Base-by-base conservation (phyloP, 2,888 invertebrate genomes). In the Apamea monoglypha region DNA sequence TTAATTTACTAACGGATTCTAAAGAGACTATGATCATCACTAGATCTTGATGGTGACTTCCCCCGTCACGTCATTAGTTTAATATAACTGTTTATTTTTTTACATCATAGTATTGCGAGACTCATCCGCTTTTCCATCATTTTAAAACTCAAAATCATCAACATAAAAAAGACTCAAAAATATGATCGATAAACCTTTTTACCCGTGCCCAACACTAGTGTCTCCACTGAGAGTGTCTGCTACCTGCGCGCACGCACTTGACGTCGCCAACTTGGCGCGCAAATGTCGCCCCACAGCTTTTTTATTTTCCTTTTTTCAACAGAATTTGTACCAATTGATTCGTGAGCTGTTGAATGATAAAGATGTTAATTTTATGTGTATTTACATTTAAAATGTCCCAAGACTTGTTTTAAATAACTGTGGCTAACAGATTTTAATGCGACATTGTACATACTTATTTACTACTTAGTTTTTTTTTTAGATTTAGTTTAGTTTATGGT, bases 161-260 rank as follows among this genome's bases (percentile, higher is more conserved):
- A 36, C 36, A 6, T 6, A 64, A 64, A 64, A 64, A 36, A 64
- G 2, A 64, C 12, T 10, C 4, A 36, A 36, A 36, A 36, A 64
- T 36, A 12, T 25, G 6, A 70, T 70, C 77, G 68, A 77, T 18
- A 61, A 32, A 18, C 7, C 0, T n/a, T 76, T 44, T 18, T 0
- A n/a, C 10, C 25, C 21, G 5, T 4, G 67, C 73, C 12, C 89
- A 83, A 1, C 89, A 76, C 90, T 88, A 86, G 68, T 63, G 71
- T 64, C 88, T 85, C 86, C 89, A 80, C 87, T 79, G 40, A 77
- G 80, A 83, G 81, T 64, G 81, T 71, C 87, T 82, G 88, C 91
- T 94, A 94, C 93, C 93, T 94, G 93, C 93, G 91, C 91, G 70
- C 75, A 86, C 88, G 91, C 93, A 92, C 93, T 93, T 91, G 90